phyloP scores from a whole-genome alignment of 2,113 vertebrate species.

The Dicerorhinus sumatrensis region DNA sequence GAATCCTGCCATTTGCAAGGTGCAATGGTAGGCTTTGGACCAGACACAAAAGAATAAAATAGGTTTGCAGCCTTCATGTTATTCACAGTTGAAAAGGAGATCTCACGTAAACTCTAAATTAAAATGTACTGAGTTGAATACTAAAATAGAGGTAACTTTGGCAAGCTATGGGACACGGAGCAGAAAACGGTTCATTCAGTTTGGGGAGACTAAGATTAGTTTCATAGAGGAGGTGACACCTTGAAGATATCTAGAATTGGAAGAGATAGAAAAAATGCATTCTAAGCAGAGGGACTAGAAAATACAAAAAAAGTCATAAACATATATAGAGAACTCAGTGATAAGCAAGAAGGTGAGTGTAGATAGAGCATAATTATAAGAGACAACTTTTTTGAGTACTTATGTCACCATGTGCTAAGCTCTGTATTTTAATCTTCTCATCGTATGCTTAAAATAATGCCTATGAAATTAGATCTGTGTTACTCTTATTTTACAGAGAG shows the following conservation, averaged over 20 bases:
- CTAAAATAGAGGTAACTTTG: not conserved
- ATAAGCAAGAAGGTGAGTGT: not conserved
- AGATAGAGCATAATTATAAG: not conserved
- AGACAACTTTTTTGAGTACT: not conserved
- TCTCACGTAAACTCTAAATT: not conserved
- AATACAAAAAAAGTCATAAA: not conserved
- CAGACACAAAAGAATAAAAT: not conserved
- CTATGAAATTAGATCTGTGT: not conserved
- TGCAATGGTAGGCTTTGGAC: not conserved
- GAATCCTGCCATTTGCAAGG: not conserved
- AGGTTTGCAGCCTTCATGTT: not conserved
- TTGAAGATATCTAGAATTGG: not conserved
- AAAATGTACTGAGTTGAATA: not conserved
- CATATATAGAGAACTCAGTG: not conserved
- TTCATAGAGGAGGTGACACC: not conserved
- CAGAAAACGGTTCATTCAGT: not conserved
- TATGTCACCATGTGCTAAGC: not conserved
- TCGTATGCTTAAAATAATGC: conserved; percentile 51
- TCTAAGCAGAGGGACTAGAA: not conserved
- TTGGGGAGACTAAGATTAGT: not conserved
- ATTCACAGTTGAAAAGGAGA: not conserved
- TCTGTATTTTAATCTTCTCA: not conserved
- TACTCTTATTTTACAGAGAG: conserved; percentile 23
- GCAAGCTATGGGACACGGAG: not conserved
- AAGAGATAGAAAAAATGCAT: not conserved